Conservation (phyloP, 2,888 invertebrate species). For the Lymantria monacha region DNA sequence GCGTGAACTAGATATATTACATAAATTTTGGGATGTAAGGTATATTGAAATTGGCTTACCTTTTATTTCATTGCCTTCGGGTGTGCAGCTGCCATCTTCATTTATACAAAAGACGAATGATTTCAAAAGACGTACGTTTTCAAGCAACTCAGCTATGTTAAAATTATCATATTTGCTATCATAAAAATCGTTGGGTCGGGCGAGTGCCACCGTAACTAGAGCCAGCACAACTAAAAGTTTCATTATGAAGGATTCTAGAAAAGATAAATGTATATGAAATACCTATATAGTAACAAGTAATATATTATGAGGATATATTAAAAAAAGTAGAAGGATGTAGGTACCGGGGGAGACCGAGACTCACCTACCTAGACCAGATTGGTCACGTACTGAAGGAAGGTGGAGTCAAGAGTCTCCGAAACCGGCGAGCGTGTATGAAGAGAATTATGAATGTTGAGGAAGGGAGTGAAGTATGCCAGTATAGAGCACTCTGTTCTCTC, state of each 20-base stretch:
- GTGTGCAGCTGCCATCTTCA: constrained; percentile 16
- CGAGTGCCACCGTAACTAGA: constrained; percentile 12
- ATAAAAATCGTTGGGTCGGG: constrained; percentile 14
- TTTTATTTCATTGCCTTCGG: constrained; percentile 19
- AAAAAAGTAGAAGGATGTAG: no score
- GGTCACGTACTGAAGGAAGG: no score
- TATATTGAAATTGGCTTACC: constrained; percentile 9
- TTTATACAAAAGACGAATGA: constrained; percentile 15
- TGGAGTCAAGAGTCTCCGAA: no score
- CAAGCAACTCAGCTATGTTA: constrained; percentile 7
- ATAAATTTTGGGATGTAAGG: no score
- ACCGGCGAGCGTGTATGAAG: no score
- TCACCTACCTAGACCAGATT: no score
- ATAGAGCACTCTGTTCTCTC: no score
- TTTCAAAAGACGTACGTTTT: constrained; percentile 7
- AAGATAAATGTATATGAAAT: background rate
- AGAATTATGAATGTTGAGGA: no score
- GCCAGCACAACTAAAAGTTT: constrained; percentile 5
- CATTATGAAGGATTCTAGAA: background rate
- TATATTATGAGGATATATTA: background rate
- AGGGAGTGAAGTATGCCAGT: no score
- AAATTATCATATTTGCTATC: constrained; percentile 17
- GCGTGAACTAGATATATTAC: no score
- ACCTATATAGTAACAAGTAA: background rate
- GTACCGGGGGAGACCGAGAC: no score